phyloP scores from a whole-genome alignment of 2,113 vertebrate genomes.

The Nestor notabilis region DNA sequence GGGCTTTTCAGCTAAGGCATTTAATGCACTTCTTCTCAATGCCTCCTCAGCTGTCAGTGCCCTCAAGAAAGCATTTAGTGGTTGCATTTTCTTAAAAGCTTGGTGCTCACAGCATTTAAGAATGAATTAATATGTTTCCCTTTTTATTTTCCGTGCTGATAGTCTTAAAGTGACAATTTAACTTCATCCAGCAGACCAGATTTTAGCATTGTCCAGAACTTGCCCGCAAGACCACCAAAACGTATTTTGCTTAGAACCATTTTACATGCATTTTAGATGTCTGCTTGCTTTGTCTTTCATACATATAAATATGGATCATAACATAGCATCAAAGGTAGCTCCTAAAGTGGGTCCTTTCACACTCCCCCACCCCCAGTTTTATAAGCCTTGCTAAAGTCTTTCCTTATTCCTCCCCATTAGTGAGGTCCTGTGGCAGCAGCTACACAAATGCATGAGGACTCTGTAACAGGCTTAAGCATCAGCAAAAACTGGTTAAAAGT shows the following conservation, averaged over 20 bases:
- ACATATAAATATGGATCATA: background rate
- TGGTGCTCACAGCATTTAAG: background rate
- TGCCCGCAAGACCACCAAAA: background rate
- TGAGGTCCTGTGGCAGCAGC: background rate
- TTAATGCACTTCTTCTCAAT: background rate
- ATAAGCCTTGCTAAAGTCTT: background rate
- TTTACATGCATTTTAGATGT: background rate
- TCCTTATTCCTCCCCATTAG: background rate
- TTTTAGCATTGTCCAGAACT: background rate
- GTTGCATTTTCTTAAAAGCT: conserved; percentile 34
- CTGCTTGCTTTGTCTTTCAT: background rate
- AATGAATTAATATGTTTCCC: background rate
- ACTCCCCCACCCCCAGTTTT: background rate
- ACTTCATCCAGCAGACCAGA: background rate
- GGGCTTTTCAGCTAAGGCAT: background rate
- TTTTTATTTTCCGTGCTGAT: conserved; percentile 7
- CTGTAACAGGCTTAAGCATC: background rate
- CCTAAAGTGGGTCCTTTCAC: background rate
- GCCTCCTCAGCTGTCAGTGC: background rate
- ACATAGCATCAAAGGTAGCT: background rate
- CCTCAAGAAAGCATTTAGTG: conserved; percentile 24
- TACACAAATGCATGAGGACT: background rate
- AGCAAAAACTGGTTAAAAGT: background rate
- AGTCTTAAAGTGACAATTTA: background rate
- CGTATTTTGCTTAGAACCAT: background rate